Conservation (phyloP, 1,140 invertebrate genomes). For the Venturia canescens region DNA sequence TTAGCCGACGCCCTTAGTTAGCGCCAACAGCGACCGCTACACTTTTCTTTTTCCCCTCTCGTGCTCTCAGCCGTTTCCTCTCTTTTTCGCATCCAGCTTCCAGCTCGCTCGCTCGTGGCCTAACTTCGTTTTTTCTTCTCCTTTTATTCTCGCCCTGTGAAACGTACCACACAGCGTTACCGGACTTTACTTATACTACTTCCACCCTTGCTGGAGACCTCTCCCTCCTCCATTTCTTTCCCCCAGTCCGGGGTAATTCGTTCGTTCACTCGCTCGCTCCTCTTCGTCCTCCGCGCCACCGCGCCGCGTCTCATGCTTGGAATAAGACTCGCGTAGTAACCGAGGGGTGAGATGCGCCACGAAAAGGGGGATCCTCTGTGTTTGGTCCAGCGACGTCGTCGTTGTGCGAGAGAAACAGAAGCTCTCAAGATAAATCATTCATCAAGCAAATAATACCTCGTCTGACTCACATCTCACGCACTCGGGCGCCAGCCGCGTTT, state of each 20-base stretch:
- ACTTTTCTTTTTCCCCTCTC: conserved; percentile 47
- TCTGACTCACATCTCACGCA: conserved; percentile 62
- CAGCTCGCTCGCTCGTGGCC: not conserved
- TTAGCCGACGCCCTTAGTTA: conserved; percentile 77
- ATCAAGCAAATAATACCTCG: conserved; percentile 68
- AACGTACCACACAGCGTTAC: conserved; percentile 45
- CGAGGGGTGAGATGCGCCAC: conserved; percentile 34
- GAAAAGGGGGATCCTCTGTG: conserved; percentile 45
- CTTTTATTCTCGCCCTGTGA: conserved; percentile 37
- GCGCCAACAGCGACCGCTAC: conserved; percentile 63
- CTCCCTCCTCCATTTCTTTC: conserved; percentile 42
- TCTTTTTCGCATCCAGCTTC: conserved; percentile 50
- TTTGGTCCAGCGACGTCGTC: not conserved
- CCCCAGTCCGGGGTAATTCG: conserved; percentile 24
- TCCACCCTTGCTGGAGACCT: conserved; percentile 52
- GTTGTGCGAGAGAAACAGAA: conserved; percentile 5
- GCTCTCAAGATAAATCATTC: conserved; percentile 65
- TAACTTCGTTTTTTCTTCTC: conserved; percentile 6
- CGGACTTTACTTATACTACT: conserved; percentile 52
- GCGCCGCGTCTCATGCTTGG: conserved; percentile 15
- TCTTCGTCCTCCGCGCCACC: conserved; percentile 50
- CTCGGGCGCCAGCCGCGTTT: conserved; percentile 54
- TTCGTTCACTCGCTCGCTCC: conserved; percentile 44
- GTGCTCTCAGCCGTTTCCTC: conserved; percentile 43
- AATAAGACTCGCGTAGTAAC: conserved; percentile 34